Conservation (phyloP, 2,797 vertebrate species). For the Pipistrellus nathusii region DNA sequence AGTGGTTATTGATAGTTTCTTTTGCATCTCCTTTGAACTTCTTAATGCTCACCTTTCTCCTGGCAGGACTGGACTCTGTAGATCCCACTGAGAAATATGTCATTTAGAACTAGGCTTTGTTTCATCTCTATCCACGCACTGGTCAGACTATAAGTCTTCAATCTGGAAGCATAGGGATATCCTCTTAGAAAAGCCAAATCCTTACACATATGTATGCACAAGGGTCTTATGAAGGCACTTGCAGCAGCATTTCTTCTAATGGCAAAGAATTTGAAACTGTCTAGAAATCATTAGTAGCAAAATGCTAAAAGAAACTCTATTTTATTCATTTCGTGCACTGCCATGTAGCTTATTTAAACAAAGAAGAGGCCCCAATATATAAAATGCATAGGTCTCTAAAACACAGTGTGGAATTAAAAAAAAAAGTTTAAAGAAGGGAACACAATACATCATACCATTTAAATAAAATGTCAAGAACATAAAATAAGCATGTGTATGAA, state of each 20-base stretch:
- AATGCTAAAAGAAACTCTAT: slow-evolving; percentile 4
- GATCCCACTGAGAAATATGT: background rate
- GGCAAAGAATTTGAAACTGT: background rate
- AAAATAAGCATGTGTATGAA: background rate
- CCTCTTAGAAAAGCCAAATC: background rate
- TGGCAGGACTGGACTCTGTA: background rate
- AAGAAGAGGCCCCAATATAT: background rate
- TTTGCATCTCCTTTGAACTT: background rate
- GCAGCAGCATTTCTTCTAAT: background rate
- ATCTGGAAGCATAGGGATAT: background rate
- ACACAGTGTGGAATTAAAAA: background rate
- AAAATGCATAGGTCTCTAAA: background rate
- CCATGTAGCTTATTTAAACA: background rate
- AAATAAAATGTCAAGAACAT: slow-evolving; percentile 27
- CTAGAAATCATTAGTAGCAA: background rate
- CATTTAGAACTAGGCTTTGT: background rate
- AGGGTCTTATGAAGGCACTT: background rate
- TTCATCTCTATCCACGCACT: background rate
- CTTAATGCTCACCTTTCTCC: background rate
- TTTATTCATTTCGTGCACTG: background rate
- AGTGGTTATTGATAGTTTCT: no score
- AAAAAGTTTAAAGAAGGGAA: slow-evolving; percentile 10
- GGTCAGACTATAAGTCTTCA: background rate
- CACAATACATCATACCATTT: background rate
- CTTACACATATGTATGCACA: background rate